phyloP scores from a whole-genome alignment of 30 jellyfish, hydroid and myxozoan species.

The Pseudorhiza aurosa region DNA sequence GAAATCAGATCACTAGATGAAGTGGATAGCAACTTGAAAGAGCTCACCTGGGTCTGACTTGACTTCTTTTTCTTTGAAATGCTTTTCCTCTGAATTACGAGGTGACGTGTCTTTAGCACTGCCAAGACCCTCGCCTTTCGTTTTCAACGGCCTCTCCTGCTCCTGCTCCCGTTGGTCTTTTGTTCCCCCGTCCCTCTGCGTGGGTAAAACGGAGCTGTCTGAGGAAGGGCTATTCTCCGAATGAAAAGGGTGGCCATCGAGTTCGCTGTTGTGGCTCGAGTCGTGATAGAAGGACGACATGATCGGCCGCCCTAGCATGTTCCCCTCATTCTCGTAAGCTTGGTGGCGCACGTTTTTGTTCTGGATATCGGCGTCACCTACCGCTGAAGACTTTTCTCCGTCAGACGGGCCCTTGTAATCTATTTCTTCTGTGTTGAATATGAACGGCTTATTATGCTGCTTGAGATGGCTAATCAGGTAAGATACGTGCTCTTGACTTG shows the following conservation, averaged over 20 bases:
- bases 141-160: conserved; percentile 11
- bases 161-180: conserved; percentile 5
- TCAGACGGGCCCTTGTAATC: conserved; percentile 63
- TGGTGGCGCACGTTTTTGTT: conserved; percentile 33
- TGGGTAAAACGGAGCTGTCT: conserved; percentile 45
- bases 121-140: no score
- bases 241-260: conserved; percentile 40
- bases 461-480: conserved; percentile 38
- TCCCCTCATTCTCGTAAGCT: not conserved
- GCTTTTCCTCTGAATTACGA: not conserved
- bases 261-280: conserved; percentile 2
- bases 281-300: conserved; percentile 45
- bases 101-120: no score
- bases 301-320: conserved; percentile 41
- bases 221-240: conserved; percentile 26
- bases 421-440: conserved; percentile 70
- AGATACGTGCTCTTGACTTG: conserved; percentile 40
- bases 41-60: conserved; percentile 45
- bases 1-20: no score
- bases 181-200: conserved; percentile 68
- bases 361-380: conserved; percentile 16
- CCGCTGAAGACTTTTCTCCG: conserved; percentile 29
- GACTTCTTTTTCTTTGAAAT: not conserved
- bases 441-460: conserved; percentile 65
- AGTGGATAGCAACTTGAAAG: no score